These are phyloP conservation scores for Trachymyrmex cornetzi DNA, from an alignment of 1,140 invertebrate species.

Conservation along the genomic window DNA sequence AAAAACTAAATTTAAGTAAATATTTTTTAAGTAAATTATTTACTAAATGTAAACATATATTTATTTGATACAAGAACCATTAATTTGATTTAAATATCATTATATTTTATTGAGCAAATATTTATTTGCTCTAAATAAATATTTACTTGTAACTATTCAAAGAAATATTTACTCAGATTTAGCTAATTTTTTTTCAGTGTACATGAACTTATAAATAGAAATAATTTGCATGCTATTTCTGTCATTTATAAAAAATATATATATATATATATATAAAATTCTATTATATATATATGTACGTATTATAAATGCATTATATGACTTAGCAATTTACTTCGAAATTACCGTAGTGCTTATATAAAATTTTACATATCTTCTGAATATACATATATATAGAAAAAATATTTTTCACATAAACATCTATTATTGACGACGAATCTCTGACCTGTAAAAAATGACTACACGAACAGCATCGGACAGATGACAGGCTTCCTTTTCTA, in stretches of 20 bases:
- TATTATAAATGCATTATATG: background rate
- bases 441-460: background rate
- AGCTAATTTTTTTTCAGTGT: too few relatives aligned
- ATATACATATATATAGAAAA: background rate
- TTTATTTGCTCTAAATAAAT: too few relatives aligned
- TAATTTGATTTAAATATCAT: too few relatives aligned
- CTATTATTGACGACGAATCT: background rate
- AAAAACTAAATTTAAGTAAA: too few relatives aligned
- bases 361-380: background rate
- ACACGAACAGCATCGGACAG: background rate
- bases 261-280: background rate
- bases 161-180: too few relatives aligned
- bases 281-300: too few relatives aligned
- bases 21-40: too few relatives aligned
- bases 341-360: background rate
- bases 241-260: too few relatives aligned
- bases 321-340: background rate
- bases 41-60: too few relatives aligned
- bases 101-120: too few relatives aligned
- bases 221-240: background rate
- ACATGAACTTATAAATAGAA: background rate
- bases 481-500: constrained; percentile 13
- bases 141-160: too few relatives aligned
- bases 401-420: background rate
- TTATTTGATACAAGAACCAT: too few relatives aligned